These are phyloP conservation scores for Centropristis striata DNA, from an alignment of 2,113 vertebrate genomes.

Conservation along the genomic window DNA sequence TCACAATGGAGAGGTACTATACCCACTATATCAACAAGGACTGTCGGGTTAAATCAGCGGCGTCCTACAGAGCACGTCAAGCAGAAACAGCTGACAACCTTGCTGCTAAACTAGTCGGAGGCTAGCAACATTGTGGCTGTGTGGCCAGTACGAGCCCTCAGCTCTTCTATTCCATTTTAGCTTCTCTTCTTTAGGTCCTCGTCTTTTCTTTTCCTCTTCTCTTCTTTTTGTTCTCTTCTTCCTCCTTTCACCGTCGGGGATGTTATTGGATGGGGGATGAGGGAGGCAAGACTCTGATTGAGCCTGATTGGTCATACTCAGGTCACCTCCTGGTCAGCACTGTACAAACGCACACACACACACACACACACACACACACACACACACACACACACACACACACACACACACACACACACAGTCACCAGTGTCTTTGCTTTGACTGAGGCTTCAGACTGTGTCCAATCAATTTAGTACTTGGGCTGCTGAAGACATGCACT, in stretches of 20 bases:
- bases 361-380: conserved; percentile 42
- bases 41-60: no score
- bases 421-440: conserved; percentile 63
- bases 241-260: neutral
- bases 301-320: conserved; percentile 71
- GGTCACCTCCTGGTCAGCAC: conserved; percentile 70
- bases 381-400: conserved; percentile 18
- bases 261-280: conserved; percentile 48
- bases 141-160: no score
- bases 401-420: conserved; percentile 36
- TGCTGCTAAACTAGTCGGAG: no score
- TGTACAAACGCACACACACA: conserved; percentile 24
- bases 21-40: no score
- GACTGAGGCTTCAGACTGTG: conserved; percentile 74
- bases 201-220: neutral
- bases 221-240: neutral
- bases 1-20: no score
- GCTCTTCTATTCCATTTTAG: neutral
- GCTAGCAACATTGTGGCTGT: no score
- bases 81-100: no score
- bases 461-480: conserved; percentile 76
- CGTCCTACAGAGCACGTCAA: no score
- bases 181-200: neutral
- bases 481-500: conserved; percentile 73
- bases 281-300: conserved; percentile 60